These are phyloP conservation scores for Delichon dasypus DNA, from an alignment of 2,797 vertebrate species.

Conservation along the genomic window DNA sequence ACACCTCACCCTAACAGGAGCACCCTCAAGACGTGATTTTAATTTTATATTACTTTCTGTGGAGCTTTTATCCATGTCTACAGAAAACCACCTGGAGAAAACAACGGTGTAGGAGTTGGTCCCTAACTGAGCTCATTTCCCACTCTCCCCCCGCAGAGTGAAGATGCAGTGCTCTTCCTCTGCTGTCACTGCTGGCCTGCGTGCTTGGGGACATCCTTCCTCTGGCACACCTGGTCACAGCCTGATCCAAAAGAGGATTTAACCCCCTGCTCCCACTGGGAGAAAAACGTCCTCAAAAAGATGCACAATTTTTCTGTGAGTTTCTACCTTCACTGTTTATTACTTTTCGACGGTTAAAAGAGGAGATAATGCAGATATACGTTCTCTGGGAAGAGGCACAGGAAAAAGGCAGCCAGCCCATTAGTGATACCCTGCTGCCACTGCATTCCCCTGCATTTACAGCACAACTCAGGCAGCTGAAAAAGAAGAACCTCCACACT, in stretches of 20 bases:
- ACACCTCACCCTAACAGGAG: neutral
- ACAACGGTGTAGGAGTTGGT: neutral
- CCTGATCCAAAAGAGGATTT: neutral
- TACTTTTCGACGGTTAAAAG: neutral
- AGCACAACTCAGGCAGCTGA: neutral
- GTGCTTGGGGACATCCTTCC: neutral
- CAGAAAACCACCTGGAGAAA: neutral
- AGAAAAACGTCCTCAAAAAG: neutral
- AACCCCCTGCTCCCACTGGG: neutral
- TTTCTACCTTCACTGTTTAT: neutral
- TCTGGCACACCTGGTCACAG: neutral
- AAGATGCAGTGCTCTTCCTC: neutral
- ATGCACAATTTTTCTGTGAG: neutral
- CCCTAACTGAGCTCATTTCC: neutral
- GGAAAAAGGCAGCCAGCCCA: neutral
- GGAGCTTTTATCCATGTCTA: neutral
- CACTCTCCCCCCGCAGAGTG: neutral
- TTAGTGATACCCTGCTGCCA: neutral
- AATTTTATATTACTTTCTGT: neutral
- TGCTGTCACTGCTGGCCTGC: neutral
- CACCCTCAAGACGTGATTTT: neutral
- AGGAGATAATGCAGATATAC: neutral
- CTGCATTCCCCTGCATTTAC: neutral
- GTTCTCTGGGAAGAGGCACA: neutral
- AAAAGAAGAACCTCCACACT: neutral